Conservation (phyloP, 2,888 invertebrate genomes). For the Lutraria lutraria region DNA sequence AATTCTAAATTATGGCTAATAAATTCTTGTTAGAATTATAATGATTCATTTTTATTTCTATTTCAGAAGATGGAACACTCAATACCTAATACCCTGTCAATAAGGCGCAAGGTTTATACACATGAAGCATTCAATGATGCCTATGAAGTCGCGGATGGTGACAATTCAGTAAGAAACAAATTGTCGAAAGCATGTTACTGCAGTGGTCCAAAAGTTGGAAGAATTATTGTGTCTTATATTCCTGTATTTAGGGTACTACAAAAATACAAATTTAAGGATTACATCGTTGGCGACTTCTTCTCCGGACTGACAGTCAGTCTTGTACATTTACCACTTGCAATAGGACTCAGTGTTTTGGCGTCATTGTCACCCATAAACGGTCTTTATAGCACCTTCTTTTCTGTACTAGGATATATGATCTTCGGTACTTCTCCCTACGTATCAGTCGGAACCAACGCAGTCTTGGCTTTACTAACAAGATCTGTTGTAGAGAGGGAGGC, state of each 20-base stretch:
- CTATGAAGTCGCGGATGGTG: not conserved
- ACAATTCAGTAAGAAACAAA: not conserved
- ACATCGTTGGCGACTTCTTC: conserved; percentile 76
- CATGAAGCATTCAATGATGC: not conserved
- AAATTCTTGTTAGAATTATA: no score
- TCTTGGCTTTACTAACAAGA: conserved; percentile 81
- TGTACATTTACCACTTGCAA: conserved; percentile 83
- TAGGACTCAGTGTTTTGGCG: conserved; percentile 80
- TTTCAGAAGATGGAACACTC: not conserved
- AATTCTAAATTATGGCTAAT: no score
- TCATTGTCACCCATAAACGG: conserved; percentile 78
- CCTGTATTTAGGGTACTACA: conserved; percentile 67
- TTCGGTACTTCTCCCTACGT: conserved; percentile 80
- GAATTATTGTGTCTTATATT: conserved; percentile 43
- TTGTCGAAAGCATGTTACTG: not conserved
- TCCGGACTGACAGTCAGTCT: conserved; percentile 82
- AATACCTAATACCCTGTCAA: conserved; percentile 9
- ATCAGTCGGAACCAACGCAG: conserved; percentile 82
- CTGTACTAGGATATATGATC: conserved; percentile 78
- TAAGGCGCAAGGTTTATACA: conserved; percentile 12
- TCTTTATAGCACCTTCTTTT: conserved; percentile 80
- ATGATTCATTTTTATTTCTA: no score
- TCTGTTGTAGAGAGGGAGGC: conserved; percentile 73
- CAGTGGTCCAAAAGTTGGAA: not conserved
- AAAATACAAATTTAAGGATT: conserved; percentile 74